Conservation (phyloP, 2,888 invertebrate genomes). For the Parnassius orleans region DNA sequence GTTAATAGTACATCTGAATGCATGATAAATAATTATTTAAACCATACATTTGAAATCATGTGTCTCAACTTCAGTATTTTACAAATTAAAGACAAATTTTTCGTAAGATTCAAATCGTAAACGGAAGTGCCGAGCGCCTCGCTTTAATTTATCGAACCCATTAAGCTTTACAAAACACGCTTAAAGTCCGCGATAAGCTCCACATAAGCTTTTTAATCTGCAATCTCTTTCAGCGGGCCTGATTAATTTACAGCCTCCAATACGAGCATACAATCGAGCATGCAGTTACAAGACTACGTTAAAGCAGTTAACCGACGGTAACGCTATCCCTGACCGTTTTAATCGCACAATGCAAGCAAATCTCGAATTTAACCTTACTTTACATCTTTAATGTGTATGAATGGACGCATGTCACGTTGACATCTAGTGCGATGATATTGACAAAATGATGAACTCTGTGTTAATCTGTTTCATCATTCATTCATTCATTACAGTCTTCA, state of each 20-base stretch:
- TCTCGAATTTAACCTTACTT: background rate
- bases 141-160: slow-evolving; percentile 28
- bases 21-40: too few relatives aligned
- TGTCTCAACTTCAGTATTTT: background rate
- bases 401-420: too few relatives aligned
- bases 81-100: slow-evolving; percentile 20
- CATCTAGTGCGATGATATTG: too few relatives aligned
- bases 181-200: slow-evolving; percentile 22
- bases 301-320: slow-evolving; percentile 17
- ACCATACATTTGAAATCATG: too few relatives aligned
- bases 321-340: slow-evolving; percentile 13
- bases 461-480: too few relatives aligned
- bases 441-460: too few relatives aligned
- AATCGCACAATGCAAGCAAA: slow-evolving; percentile 9
- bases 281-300: slow-evolving; percentile 25
- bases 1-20: too few relatives aligned
- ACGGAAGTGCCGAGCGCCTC: slow-evolving; percentile 21
- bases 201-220: slow-evolving; percentile 29
- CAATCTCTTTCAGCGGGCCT: slow-evolving; percentile 27
- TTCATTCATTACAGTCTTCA: too few relatives aligned
- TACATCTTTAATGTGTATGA: background rate
- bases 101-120: slow-evolving; percentile 12
- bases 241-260: slow-evolving; percentile 28
- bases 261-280: slow-evolving; percentile 22
- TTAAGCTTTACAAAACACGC: slow-evolving; percentile 28